phyloP scores from a whole-genome alignment of 2,888 invertebrate species.

The Pseudoips prasinana region DNA sequence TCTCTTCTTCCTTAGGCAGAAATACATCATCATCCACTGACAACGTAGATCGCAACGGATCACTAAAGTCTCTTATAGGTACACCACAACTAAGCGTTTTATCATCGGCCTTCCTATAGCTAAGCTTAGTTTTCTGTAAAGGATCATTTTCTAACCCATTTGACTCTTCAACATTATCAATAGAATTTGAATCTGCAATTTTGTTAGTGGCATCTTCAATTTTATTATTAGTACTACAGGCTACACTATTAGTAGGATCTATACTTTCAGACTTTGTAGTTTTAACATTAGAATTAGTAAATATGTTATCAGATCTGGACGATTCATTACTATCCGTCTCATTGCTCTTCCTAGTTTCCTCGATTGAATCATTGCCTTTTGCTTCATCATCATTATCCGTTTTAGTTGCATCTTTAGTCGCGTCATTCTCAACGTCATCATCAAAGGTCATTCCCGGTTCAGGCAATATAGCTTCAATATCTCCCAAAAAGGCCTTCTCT shows the following conservation, averaged over 20 bases:
- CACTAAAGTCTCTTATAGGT: conserved; percentile 89
- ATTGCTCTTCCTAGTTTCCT: conserved; percentile 24
- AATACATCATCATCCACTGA: conserved; percentile 73
- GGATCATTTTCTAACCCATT: conserved; percentile 40
- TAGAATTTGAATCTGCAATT: conserved; percentile 9
- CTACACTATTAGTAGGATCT: conserved; percentile 10
- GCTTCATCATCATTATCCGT: conserved; percentile 13
- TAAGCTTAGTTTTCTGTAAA: conserved; percentile 45
- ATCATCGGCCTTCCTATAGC: conserved; percentile 58
- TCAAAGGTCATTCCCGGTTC: conserved; percentile 68
- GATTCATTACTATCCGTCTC: conserved; percentile 34
- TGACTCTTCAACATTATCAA: conserved; percentile 19
- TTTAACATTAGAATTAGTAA: conserved; percentile 19
- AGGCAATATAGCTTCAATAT: conserved; percentile 84
- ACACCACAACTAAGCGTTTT: conserved; percentile 71
- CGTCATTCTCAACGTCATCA: conserved; percentile 44
- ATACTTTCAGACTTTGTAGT: conserved; percentile 6
- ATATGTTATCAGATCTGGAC: conserved; percentile 33
- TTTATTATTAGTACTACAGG: conserved; percentile 8
- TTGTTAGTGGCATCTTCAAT: conserved; percentile 5
- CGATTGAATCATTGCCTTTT: conserved; percentile 8
- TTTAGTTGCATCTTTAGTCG: conserved; percentile 13
- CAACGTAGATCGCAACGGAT: conserved; percentile 87
- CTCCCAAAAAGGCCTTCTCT: conserved; percentile 95
- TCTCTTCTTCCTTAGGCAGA: conserved; percentile 64